Percentiles rank a stretch among this genome's conserved stretches.
Evolutionary conservation across 35 echinoderm and acorn worm genomes (phyloP).

Genomic region (Strongylocentrotus purpuratus): DNA sequence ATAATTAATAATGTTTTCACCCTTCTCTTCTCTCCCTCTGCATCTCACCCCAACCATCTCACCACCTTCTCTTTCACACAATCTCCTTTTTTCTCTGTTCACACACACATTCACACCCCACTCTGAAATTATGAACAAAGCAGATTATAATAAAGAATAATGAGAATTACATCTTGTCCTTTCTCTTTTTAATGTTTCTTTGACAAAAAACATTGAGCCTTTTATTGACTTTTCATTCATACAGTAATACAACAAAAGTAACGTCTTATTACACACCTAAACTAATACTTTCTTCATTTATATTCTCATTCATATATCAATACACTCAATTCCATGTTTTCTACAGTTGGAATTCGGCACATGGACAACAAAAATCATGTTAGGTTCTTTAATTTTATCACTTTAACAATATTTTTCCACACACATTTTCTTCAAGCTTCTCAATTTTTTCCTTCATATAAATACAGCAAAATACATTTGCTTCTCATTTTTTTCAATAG

Average conservation of each 20-base stretch:
- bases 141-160: neutral
- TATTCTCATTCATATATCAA: neutral
- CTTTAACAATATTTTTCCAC: neutral
- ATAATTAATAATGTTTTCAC: neutral
- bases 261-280: neutral
- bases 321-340: neutral
- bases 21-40: neutral
- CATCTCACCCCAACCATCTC: neutral
- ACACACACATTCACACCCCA: neutral
- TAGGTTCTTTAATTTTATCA: neutral
- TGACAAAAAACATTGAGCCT: neutral
- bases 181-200: neutral
- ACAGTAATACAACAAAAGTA: neutral
- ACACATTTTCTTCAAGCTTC: neutral
- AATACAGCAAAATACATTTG: neutral
- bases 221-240: neutral
- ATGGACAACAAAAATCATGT: no score
- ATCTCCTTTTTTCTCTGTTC: neutral
- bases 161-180: neutral
- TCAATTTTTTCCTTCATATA: neutral
- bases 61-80: neutral
- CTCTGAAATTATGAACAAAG: neutral
- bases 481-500: neutral
- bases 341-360: neutral
- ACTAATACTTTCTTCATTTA: slow-evolving; percentile 5